Conservation (phyloP, 1,140 invertebrate species). For the Drosophila eugracilis region DNA sequence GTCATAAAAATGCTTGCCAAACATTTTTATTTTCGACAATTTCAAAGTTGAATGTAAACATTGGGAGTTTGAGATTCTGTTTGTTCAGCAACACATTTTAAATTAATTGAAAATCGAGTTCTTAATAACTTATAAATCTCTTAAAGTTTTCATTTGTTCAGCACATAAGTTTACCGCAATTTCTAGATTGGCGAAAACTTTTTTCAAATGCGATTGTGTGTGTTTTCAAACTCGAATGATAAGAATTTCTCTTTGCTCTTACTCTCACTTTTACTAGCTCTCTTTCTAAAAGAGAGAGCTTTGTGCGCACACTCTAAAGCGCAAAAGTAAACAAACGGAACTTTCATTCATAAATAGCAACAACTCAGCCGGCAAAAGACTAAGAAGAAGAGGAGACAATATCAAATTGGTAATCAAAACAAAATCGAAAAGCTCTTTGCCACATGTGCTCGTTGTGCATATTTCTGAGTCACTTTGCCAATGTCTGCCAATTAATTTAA, state of each 20-base stretch:
- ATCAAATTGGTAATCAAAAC: slow-evolving; percentile 59
- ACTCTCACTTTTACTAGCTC: slow-evolving; percentile 10
- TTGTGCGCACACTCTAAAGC: too few relatives aligned
- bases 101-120: slow-evolving; percentile 5
- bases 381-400: slow-evolving; percentile 1
- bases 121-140: slow-evolving; percentile 5
- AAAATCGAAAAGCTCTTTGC: slow-evolving; percentile 53
- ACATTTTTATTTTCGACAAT: neutral
- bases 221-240: too few relatives aligned
- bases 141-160: neutral
- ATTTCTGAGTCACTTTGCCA: slow-evolving; percentile 26
- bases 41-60: slow-evolving; percentile 21
- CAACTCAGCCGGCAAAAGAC: slow-evolving; percentile 55
- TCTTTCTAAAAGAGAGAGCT: slow-evolving; percentile 22
- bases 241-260: slow-evolving; percentile 19
- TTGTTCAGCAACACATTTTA: neutral
- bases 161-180: slow-evolving; percentile 14
- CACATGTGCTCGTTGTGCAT: slow-evolving; percentile 31
- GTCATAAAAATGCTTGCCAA: slow-evolving; percentile 26
- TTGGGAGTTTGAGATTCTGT: neutral
- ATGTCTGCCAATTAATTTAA: slow-evolving; percentile 34
- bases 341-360: slow-evolving; percentile 79
- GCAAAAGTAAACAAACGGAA: slow-evolving; percentile 77
- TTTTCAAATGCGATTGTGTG: slow-evolving; percentile 29
- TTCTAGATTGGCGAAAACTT: slow-evolving; percentile 32